Evolutionary conservation across 2,888 invertebrate species (phyloP).

Genomic region (Pyralis farinalis): DNA sequence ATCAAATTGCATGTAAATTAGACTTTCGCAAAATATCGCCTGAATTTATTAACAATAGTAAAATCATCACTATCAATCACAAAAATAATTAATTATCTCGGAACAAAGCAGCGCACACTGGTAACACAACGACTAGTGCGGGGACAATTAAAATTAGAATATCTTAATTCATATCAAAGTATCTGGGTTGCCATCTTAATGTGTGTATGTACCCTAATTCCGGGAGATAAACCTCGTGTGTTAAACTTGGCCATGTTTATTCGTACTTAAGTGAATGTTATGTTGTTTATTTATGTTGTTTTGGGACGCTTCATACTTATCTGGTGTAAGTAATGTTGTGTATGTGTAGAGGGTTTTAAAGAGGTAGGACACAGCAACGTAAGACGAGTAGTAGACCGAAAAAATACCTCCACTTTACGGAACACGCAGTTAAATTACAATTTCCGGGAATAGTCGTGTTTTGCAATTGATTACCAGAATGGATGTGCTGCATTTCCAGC

Average conservation of each 20-base stretch:
- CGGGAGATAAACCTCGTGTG: conserved; percentile 59
- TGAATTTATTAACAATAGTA: too few species aligned
- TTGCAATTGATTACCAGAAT: too few species aligned
- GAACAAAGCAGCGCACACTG: conserved; percentile 19
- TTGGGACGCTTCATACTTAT: not conserved
- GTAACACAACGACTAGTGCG: conserved; percentile 41
- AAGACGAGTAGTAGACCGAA: too few species aligned
- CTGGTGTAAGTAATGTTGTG: not conserved
- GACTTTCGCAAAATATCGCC: too few species aligned
- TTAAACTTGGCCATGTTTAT: conserved; percentile 69
- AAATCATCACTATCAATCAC: conserved; percentile 1
- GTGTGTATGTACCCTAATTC: conserved; percentile 75
- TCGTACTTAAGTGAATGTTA: conserved; percentile 57
- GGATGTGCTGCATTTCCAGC: too few species aligned
- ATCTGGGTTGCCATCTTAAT: conserved; percentile 80
- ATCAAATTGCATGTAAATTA: too few species aligned
- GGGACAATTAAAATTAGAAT: conserved; percentile 83
- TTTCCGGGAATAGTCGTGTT: too few species aligned
- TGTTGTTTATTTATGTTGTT: conserved; percentile 20
- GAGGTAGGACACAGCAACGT: too few species aligned
- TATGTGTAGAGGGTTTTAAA: not conserved
- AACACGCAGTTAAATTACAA: too few species aligned
- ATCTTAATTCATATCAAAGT: conserved; percentile 86
- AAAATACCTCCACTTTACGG: too few species aligned
- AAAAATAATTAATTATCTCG: conserved; percentile 9